phyloP scores from a whole-genome alignment of 2,888 invertebrate species.

The Melinopterus prodromus region DNA sequence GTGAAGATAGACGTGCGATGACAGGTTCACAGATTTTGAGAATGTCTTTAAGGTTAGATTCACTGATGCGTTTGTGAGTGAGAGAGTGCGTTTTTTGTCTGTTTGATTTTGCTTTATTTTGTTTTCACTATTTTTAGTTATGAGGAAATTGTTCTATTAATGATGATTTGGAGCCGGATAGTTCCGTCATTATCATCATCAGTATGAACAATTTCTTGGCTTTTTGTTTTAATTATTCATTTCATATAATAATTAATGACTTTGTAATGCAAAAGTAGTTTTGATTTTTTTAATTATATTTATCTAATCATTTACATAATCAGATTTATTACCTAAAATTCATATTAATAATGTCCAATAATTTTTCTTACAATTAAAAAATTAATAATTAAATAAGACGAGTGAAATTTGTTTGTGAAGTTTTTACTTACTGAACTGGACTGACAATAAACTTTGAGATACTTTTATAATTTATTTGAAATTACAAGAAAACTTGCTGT shows the following conservation, averaged over 20 bases:
- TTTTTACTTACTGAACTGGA: background rate
- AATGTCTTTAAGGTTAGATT: conserved; percentile 75
- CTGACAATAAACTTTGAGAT: background rate
- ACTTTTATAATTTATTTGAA: background rate
- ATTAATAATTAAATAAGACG: background rate
- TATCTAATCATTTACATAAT: background rate
- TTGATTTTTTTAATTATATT: background rate
- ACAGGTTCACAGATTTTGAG: conserved; percentile 80
- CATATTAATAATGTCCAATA: background rate
- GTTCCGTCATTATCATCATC: background rate
- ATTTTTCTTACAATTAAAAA: background rate
- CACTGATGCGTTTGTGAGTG: conserved; percentile 31
- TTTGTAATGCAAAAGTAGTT: background rate
- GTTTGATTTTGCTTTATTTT: conserved; percentile 26
- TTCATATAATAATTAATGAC: background rate
- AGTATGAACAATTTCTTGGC: background rate
- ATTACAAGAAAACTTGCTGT: background rate
- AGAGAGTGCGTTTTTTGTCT: conserved; percentile 31
- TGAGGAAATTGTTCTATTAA: background rate
- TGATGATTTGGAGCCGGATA: background rate
- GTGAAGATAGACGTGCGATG: conserved; percentile 60
- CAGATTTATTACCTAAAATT: background rate
- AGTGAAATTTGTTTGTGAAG: background rate
- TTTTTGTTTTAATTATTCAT: background rate
- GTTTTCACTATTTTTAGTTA: conserved; percentile 25